These are phyloP conservation scores for Axea sp. DNA, from an alignment of 2,888 invertebrate species.

Conservation along the genomic window DNA sequence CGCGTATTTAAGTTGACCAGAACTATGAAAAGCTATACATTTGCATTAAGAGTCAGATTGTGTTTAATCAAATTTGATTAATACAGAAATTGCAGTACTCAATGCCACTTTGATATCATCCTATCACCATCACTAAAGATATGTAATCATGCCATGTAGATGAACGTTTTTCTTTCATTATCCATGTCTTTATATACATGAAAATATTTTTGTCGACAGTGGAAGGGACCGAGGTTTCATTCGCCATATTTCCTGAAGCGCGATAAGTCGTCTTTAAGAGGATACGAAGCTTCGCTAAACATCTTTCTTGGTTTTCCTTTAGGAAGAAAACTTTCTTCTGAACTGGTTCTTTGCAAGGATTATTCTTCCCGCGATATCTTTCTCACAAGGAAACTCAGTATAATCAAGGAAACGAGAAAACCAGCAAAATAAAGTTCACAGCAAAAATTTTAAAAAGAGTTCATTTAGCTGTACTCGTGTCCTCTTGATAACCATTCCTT, in stretches of 20 bases:
- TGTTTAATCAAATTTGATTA: too few relatives aligned
- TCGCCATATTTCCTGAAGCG: slow-evolving; percentile 71
- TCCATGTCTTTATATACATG: slow-evolving; percentile 24
- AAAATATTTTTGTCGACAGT: slow-evolving; percentile 44
- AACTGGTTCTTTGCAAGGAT: slow-evolving; percentile 52
- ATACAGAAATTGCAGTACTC: too few relatives aligned
- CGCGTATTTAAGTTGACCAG: too few relatives aligned
- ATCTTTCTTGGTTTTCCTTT: slow-evolving; percentile 64
- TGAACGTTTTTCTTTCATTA: slow-evolving; percentile 45
- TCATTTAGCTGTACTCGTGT: slow-evolving; percentile 37
- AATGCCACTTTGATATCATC: too few relatives aligned
- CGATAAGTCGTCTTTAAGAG: slow-evolving; percentile 73
- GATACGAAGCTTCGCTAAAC: slow-evolving; percentile 68
- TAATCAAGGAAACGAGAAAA: slow-evolving; percentile 53
- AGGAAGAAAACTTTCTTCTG: slow-evolving; percentile 64
- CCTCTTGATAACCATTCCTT: slow-evolving; percentile 40
- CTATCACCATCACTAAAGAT: too few relatives aligned
- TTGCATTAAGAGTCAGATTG: too few relatives aligned
- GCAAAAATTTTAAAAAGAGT: slow-evolving; percentile 37
- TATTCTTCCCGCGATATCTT: slow-evolving; percentile 56
- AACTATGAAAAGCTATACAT: too few relatives aligned
- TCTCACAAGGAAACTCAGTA: slow-evolving; percentile 51
- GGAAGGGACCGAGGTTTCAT: slow-evolving; percentile 65
- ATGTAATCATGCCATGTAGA: too few relatives aligned
- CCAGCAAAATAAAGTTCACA: slow-evolving; percentile 49